Percentiles rank a stretch among this genome's conserved stretches.
phyloP scores from a whole-genome alignment of 2,888 invertebrate genomes.

The Dynastes hyllus region DNA sequence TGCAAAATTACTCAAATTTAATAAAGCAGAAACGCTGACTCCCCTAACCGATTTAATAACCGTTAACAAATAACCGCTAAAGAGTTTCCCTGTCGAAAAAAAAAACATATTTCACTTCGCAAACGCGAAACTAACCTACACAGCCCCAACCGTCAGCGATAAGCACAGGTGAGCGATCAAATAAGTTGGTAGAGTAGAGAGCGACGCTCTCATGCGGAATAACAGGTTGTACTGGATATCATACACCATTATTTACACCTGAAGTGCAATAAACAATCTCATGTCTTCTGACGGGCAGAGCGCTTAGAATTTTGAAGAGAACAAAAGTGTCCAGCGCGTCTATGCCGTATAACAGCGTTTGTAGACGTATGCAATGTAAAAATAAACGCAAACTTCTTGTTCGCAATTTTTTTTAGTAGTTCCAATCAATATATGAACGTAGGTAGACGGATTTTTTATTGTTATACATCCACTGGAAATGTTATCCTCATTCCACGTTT shows the following conservation, averaged over 20 bases:
- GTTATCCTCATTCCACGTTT: neutral
- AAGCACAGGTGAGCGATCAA: constrained; percentile 36
- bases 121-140: constrained; percentile 30
- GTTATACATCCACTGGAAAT: neutral
- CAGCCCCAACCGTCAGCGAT: constrained; percentile 15
- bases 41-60: constrained; percentile 17
- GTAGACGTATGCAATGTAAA: neutral
- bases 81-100: constrained; percentile 2
- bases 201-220: constrained; percentile 36
- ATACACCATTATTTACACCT: constrained; percentile 43
- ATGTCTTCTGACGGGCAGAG: constrained; percentile 8
- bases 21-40: neutral
- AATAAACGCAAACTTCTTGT: constrained; percentile 20
- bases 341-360: neutral
- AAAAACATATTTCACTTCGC: neutral
- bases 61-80: neutral
- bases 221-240: constrained; percentile 38
- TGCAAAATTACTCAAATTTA: too few species aligned
- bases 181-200: constrained; percentile 32
- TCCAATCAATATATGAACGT: constrained; percentile 2
- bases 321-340: constrained; percentile 2
- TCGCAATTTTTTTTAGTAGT: constrained; percentile 11
- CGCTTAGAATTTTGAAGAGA: constrained; percentile 22
- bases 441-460: neutral
- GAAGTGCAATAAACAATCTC: constrained; percentile 36